phyloP scores from a whole-genome alignment of 2,113 vertebrate species.

The Recurvirostra avosetta region DNA sequence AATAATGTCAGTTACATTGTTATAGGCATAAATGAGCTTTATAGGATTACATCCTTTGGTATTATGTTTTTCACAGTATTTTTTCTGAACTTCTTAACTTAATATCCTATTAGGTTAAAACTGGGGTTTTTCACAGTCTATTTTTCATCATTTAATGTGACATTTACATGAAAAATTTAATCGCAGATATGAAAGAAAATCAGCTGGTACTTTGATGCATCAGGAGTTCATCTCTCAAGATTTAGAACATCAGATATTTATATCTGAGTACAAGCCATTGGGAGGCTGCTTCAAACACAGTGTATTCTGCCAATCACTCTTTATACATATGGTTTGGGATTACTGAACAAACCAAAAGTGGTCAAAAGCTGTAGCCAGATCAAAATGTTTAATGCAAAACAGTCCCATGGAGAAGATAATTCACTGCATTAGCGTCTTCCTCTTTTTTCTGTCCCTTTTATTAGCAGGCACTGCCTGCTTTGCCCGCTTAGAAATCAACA shows the following conservation, averaged over 20 bases:
- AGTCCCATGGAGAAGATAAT: background rate
- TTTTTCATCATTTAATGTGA: background rate
- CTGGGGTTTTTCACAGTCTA: background rate
- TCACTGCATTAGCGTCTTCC: background rate
- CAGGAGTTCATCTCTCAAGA: background rate
- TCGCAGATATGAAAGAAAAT: background rate
- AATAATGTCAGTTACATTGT: background rate
- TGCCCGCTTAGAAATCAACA: background rate
- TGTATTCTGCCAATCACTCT: background rate
- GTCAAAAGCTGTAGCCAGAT: background rate
- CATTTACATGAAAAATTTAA: background rate
- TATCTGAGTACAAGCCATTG: background rate
- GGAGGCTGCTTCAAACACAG: background rate
- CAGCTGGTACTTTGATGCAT: background rate
- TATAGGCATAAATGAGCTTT: background rate
- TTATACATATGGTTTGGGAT: background rate
- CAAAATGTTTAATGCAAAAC: background rate
- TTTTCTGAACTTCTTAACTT: background rate
- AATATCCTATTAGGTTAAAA: background rate
- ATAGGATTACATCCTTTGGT: background rate
- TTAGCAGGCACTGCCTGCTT: background rate
- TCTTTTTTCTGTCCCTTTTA: background rate
- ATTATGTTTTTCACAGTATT: background rate
- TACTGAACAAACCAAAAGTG: background rate
- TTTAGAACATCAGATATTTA: background rate